Conservation (phyloP, 2,113 vertebrate species). For the Lucifuga dentata region DNA sequence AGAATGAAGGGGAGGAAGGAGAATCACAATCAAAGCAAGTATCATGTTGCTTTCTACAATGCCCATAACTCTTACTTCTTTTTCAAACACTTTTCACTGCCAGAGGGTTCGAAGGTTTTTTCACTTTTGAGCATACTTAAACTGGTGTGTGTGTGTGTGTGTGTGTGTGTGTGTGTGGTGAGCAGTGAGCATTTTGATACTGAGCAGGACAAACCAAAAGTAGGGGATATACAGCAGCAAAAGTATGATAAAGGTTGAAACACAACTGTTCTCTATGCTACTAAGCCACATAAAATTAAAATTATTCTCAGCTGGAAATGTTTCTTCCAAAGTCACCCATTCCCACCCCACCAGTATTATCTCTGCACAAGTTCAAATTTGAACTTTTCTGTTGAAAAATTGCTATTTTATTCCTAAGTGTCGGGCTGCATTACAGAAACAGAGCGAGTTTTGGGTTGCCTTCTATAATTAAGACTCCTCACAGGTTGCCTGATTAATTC, state of each 20-base stretch:
- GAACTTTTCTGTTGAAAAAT: slow-evolving; percentile 37
- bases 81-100: background rate
- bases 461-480: slow-evolving; percentile 63
- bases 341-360: background rate
- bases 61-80: background rate
- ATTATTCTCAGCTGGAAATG: background rate
- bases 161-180: no score
- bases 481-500: slow-evolving; percentile 65
- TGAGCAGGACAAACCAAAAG: no score
- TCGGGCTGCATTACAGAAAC: slow-evolving; percentile 19
- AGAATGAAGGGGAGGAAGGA: no score
- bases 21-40: slow-evolving; percentile 13
- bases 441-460: slow-evolving; percentile 12
- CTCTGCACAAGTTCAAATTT: slow-evolving; percentile 12
- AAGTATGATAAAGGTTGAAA: no score
- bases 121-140: background rate
- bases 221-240: no score
- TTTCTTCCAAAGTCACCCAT: background rate
- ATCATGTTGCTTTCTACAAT: background rate
- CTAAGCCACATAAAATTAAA: background rate
- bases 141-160: background rate
- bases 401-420: slow-evolving; percentile 43
- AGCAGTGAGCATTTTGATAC: no score
- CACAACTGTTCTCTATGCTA: background rate
- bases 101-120: background rate